phyloP scores from a whole-genome alignment of 2,888 invertebrate species.

The Dicranocentrus wangi region DNA sequence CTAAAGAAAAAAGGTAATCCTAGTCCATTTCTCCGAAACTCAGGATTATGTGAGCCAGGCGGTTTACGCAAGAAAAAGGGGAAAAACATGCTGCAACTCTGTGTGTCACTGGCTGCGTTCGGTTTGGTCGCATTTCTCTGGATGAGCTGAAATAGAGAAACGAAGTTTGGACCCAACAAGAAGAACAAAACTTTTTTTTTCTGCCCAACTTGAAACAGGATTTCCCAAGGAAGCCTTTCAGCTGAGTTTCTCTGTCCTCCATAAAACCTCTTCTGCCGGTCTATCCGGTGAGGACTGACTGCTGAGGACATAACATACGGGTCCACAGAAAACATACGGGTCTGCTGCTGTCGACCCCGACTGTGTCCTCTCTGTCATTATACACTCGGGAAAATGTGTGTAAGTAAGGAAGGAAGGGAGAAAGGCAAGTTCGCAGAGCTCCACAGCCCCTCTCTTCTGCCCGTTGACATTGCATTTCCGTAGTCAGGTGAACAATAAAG shows the following conservation, averaged over 20 bases:
- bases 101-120: too few relatives aligned
- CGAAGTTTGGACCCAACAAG: slow-evolving; percentile 31
- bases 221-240: slow-evolving; percentile 55
- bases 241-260: neutral
- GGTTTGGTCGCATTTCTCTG: too few relatives aligned
- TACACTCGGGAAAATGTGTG: neutral
- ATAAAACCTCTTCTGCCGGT: too few relatives aligned
- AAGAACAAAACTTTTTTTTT: slow-evolving; percentile 36
- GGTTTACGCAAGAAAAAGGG: too few relatives aligned
- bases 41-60: too few relatives aligned
- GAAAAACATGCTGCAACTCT: too few relatives aligned
- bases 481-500: slow-evolving; percentile 10
- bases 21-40: too few relatives aligned
- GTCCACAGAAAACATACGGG: neutral
- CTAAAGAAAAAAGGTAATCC: too few relatives aligned
- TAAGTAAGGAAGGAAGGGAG: slow-evolving; percentile 18
- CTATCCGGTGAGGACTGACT: too few relatives aligned
- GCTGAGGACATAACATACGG: too few relatives aligned
- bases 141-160: slow-evolving; percentile 3
- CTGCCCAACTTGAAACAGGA: slow-evolving; percentile 51
- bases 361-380: too few relatives aligned
- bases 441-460: too few relatives aligned
- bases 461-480: slow-evolving; percentile 20
- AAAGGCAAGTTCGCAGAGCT: slow-evolving; percentile 11
- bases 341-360: neutral